A percentile compares a stretch with the other conserved stretches of the same genome.
phyloP scores from a whole-genome alignment of 1,140 invertebrate species.

The Brachionus sp. region DNA sequence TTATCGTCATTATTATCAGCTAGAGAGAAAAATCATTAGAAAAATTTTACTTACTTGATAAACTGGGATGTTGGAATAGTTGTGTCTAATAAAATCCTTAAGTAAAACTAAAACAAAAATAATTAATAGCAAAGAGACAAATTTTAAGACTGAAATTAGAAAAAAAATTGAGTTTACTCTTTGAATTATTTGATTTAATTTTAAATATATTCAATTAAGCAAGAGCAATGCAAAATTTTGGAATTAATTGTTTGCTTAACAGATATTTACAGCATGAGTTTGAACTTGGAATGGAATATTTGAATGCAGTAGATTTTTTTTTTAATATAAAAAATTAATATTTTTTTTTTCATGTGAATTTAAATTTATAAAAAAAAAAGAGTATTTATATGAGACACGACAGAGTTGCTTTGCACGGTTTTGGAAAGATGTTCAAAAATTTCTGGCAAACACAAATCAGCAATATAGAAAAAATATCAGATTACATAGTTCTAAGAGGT shows the following conservation, averaged over 20 bases:
- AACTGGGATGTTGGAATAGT: too few relatives aligned
- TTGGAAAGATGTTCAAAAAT: constrained; percentile 35
- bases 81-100: too few relatives aligned
- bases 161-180: not conserved
- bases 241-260: not conserved
- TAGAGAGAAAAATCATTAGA: too few relatives aligned
- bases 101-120: too few relatives aligned
- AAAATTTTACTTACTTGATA: too few relatives aligned
- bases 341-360: too few relatives aligned
- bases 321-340: not conserved
- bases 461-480: constrained; percentile 22
- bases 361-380: too few relatives aligned
- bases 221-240: not conserved
- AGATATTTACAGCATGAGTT: constrained; percentile 19
- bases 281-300: constrained; percentile 14
- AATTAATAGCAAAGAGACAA: not conserved
- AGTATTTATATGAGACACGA: constrained; percentile 43
- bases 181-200: not conserved
- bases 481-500: constrained; percentile 26
- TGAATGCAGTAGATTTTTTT: constrained; percentile 10
- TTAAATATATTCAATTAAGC: not conserved
- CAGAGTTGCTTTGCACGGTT: constrained; percentile 1
- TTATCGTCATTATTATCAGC: too few relatives aligned
- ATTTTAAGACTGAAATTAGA: not conserved
- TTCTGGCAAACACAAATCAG: not conserved